Percentiles rank a stretch among this genome's conserved stretches.
Conservation (phyloP, 2,888 invertebrate genomes). For the Eueremaeus valkanovi region DNA sequence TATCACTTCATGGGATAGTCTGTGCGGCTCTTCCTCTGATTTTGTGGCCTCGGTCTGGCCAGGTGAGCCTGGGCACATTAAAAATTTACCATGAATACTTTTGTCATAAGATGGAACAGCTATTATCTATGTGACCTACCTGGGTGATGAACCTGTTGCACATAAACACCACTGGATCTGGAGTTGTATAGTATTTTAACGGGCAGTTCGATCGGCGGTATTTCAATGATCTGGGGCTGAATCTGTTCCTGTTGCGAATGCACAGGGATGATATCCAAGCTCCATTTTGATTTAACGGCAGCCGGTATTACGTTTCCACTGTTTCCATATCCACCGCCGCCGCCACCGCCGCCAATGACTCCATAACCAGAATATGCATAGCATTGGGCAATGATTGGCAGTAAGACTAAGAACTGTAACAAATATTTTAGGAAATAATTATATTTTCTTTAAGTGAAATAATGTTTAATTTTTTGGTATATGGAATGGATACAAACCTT, state of each 20-base stretch:
- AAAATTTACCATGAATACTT: background rate
- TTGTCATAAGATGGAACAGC: background rate
- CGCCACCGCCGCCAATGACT: background rate
- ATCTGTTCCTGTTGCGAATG: background rate
- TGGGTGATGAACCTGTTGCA: constrained; percentile 10
- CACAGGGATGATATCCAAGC: background rate
- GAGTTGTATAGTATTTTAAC: constrained; percentile 4
- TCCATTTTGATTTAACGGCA: background rate
- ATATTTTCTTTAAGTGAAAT: too few relatives aligned
- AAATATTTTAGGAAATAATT: too few relatives aligned
- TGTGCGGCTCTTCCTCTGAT: background rate
- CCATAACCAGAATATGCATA: background rate
- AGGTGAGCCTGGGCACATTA: background rate
- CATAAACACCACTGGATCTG: constrained; percentile 19
- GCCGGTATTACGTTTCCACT: background rate
- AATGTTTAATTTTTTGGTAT: too few relatives aligned
- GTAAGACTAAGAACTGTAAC: background rate
- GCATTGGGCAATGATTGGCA: background rate
- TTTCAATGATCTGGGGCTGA: constrained; percentile 3
- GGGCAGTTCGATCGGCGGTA: constrained; percentile 18
- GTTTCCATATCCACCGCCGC: background rate
- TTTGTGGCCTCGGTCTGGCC: background rate
- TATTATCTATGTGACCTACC: background rate
- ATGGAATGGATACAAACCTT: too few relatives aligned
- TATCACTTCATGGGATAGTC: background rate